Evolutionary conservation across 2,113 vertebrate species (phyloP).

Genomic region (Hucho hucho): DNA sequence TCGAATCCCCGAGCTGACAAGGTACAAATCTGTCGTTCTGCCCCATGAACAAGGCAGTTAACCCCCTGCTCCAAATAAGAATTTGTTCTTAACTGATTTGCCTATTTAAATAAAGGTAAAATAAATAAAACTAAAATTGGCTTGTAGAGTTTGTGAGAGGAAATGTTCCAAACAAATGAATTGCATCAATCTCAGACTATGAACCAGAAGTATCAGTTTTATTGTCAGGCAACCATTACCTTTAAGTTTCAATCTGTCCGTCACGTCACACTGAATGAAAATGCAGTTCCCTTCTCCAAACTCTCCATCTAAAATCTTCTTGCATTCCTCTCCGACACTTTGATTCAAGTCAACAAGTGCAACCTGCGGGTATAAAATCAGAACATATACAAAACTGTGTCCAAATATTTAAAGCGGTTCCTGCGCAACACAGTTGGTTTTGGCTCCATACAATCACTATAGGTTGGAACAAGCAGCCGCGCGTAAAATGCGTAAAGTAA

Average conservation of each 20-base stretch:
- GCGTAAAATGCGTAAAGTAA: background rate
- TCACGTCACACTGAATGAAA: slow-evolving; percentile 90
- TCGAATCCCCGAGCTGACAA: too few species aligned
- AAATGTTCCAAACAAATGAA: too few species aligned
- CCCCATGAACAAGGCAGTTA: too few species aligned
- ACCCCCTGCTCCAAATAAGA: too few species aligned
- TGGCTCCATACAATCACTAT: background rate
- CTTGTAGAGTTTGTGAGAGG: too few species aligned
- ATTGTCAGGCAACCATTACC: slow-evolving; percentile 67
- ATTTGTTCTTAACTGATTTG: too few species aligned
- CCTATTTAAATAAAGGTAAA: too few species aligned
- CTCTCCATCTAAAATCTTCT: slow-evolving; percentile 77
- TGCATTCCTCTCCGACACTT: slow-evolving; percentile 78
- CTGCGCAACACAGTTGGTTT: too few species aligned
- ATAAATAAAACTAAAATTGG: too few species aligned
- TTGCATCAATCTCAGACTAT: background rate
- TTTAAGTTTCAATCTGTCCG: slow-evolving; percentile 79
- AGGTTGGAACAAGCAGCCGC: background rate
- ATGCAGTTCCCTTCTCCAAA: slow-evolving; percentile 81
- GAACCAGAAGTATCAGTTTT: background rate
- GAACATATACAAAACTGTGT: background rate
- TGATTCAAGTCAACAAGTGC: slow-evolving; percentile 76
- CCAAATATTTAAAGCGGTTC: background rate
- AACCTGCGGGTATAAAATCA: slow-evolving; percentile 11
- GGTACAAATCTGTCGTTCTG: too few species aligned